Evolutionary conservation across 2,888 invertebrate species (phyloP), one percentile per base, ranked within the genome.

Genomic region (Cerastis rubricosa): DNA sequence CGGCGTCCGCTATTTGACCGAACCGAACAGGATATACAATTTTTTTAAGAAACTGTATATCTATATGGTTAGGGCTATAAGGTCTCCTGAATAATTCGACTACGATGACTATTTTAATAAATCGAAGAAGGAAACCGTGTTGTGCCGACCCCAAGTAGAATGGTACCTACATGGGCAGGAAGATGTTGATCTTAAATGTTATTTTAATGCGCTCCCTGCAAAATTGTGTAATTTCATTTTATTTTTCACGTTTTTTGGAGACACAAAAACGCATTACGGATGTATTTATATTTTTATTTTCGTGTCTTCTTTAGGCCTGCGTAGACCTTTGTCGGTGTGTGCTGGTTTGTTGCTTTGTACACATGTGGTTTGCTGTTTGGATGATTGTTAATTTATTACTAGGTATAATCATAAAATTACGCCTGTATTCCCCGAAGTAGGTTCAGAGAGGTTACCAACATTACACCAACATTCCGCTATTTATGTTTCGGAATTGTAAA

Each of bases 161-260:
- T 35, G 35, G 35, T 3, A 35, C n/a, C n/a, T n/a, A n/a, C 35
- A 35, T 2, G 35, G 35, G 35, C 35, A 35, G 35, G 3, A 35
- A 35, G 35, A 35, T 2, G 1, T 35, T 35, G 0, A 29, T 70
- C n/a, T 57, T 3, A 49, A n/a, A 35, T 65, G n/a, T 43, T 6
- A 25, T 70, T 22, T 57, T 19, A 29, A 35, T 78, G 66, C 40
- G 75, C 74, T 80, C 22, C 12, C 59, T 80, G 75, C 75, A 25
- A 80, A 75, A 63, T 71, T 11, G 8, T 74, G 19, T 40, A 14
- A 35, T 51, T 49, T 64, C 0, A 17, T 51, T 9, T 25, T n/a
- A 17, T 59, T 54, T 45, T 63, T 9, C 19, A 35, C 67, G 22
- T 63, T 64, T 77, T 2, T 47, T 35, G 54, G n/a, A 65, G 57